Evolutionary conservation across 2,888 invertebrate species (phyloP), one percentile per base, ranked within the genome.

Genomic region (Salpingus planirostris): DNA sequence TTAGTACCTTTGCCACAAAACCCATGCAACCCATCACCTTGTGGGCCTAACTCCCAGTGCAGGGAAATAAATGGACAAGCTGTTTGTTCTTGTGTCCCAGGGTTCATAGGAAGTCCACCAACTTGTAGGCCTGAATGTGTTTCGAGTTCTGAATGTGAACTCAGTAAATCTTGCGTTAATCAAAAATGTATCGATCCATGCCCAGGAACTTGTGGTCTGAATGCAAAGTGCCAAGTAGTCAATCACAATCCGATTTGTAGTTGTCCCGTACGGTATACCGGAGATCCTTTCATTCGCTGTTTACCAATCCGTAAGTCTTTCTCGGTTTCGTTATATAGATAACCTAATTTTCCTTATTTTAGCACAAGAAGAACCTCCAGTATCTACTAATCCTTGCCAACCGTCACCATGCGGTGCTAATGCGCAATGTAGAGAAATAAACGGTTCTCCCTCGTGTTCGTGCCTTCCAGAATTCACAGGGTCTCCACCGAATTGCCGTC

Each of bases 151-250:
- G 88, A 89, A 53, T 91, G 90, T 62, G 68, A 81, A 1, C 66
- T 74, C 28, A 78, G 83, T 54, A 77, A 74, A 55, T 80, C 88
- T 11, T 91, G 91, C 54, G 66, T 82, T 18, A 73, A 78, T 38
- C 80, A 80, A 36, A 86, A 86, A 64, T 91, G 91, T 55, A 65
- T 73, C n/a, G 78, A 90, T 64, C 89, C 90, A 3, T 90, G 90
- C 50, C 75, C 76, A n/a, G 81, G 81, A 41, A 80, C 80, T 49
- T 90, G 89, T 55, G 89, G 85, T 6, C 64, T 71, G 29, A 79
- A 78, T 54, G 81, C 88, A 1, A 69, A 78, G 33, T 89, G 89
- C 55, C 78, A 80, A 50, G 82, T 84, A 10, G 75, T 82, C 31
- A 86, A 87, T 52, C 88, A 76, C 42, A 67, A 73, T 33, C 76